A percentile compares a stretch with the other conserved stretches of the same genome.
Conservation (phyloP, 1,140 invertebrate genomes). For the Oryctes rhinoceros region DNA sequence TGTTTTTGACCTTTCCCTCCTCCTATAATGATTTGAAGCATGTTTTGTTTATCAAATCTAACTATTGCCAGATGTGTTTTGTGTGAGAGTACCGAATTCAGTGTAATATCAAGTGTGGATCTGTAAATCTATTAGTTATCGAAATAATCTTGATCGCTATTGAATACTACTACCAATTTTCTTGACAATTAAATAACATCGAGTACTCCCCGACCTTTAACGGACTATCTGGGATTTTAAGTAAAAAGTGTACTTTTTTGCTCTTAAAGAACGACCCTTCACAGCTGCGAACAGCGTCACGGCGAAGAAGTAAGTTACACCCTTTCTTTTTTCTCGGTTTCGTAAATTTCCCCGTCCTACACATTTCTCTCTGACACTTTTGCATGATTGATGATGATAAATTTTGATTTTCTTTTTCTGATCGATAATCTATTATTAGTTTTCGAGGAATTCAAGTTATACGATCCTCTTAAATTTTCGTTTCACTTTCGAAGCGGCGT, state of each 20-base stretch:
- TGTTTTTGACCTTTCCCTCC: no score
- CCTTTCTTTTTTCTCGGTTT: neutral
- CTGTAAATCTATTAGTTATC: no score
- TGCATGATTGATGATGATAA: constrained; percentile 15
- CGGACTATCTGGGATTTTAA: no score
- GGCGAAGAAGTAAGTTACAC: neutral
- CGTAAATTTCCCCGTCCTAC: neutral
- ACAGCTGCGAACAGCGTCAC: neutral
- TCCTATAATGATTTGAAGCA: no score
- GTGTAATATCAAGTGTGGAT: no score
- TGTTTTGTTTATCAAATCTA: no score
- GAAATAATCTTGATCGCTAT: no score
- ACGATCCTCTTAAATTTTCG: neutral
- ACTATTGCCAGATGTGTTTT: no score
- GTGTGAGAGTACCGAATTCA: no score
- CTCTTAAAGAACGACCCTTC: neutral
- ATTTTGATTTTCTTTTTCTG: neutral
- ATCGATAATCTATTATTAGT: constrained; percentile 15
- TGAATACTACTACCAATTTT: no score
- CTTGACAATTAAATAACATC: no score
- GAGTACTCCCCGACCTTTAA: no score
- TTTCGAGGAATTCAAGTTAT: neutral
- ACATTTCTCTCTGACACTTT: neutral
- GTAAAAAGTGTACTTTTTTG: neutral
- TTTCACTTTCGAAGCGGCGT: neutral